Base-by-base conservation (phyloP, 30 jellyfish, hydroid and myxozoan species). In the Pelagia noctiluca region DNA sequence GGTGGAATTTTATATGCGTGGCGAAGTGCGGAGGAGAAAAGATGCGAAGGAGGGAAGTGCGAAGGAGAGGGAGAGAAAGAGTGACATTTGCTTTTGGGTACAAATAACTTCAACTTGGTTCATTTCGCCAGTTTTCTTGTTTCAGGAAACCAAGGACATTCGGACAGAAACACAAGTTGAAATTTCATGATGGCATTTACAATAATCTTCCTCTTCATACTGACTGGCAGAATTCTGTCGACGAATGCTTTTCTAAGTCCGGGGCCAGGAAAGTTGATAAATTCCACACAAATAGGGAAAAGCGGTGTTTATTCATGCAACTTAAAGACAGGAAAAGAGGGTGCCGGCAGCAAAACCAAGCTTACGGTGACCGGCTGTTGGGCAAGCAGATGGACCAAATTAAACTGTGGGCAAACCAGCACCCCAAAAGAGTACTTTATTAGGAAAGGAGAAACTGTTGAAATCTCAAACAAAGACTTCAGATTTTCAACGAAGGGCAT, bases 371-470 rank as follows among this genome's bases (percentile, higher is more conserved):
- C 16, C 16, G 68, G 21, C 21, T 52, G 68, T 19, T 52, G 26
- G 12, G 26, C 16, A 8, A 19, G 28, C 26, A 52, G 28, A 2
- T 8, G 68, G 26, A 52, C 30, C 28, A 4, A 52, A n/a, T n/a
- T n/a, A 8, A 52, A 8, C 7, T 52, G 68, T 19, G 4, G 12
- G 7, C 21, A 25, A 19, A 18, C 22, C 57, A 13, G 28, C 24
- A 50, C 22, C 24, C 77, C 77, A 63, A 21, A 63, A 25, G 12
- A 63, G 22, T 63, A 18, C 52, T 18, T 22, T 3, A 22, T 63
- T 50, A 63, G 18, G 24, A 63, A 63, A 34, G 77, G 77, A 2
- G 24, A 63, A 63, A 25, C 22, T 21, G 77, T 63, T 3, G 24
- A 3, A 11, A 63, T 63, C 57, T 18, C 28, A 2, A 8, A 13